Evolutionary conservation across 2,888 invertebrate genomes (phyloP).

Genomic region (Caenorhabditis sp.): DNA sequence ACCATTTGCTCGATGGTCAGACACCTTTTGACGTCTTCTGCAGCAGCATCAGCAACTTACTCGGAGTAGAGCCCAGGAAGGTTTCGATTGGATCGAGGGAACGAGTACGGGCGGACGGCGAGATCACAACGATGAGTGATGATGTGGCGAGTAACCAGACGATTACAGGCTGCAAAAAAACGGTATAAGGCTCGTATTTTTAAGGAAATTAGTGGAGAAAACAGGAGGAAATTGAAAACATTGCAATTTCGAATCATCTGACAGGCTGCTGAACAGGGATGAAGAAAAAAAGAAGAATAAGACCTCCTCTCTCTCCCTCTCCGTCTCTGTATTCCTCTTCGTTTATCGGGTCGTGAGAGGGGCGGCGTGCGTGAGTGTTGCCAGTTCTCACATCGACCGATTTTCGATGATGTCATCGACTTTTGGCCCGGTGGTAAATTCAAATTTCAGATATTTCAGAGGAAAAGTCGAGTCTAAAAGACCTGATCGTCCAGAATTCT

Average conservation of each 20-base stretch:
- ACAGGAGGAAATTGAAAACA: not conserved
- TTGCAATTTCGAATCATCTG: not conserved
- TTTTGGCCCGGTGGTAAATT: conserved; percentile 26
- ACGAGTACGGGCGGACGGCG: not conserved
- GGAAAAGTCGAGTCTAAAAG: not conserved
- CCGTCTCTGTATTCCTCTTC: too few relatives aligned
- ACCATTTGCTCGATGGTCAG: too few relatives aligned
- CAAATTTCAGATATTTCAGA: conserved; percentile 5
- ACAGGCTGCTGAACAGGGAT: conserved; percentile 7
- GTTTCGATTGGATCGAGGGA: not conserved
- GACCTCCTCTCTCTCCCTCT: conserved; percentile 2
- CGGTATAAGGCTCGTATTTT: not conserved
- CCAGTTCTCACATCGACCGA: conserved; percentile 26
- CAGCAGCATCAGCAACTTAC: too few relatives aligned
- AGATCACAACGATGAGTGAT: conserved; percentile 29
- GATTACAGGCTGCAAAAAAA: conserved; percentile 42
- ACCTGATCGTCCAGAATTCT: too few relatives aligned
- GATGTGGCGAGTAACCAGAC: conserved; percentile 50
- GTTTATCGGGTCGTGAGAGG: conserved; percentile 7
- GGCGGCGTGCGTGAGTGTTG: conserved; percentile 53
- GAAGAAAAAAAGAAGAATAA: conserved; percentile 18
- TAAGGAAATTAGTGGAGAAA: not conserved
- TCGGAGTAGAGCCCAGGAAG: too few relatives aligned
- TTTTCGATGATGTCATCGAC: conserved; percentile 46
- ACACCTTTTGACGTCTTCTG: too few relatives aligned